Base-by-base conservation (phyloP, 2,888 invertebrate genomes). In the Syritta pipiens region DNA sequence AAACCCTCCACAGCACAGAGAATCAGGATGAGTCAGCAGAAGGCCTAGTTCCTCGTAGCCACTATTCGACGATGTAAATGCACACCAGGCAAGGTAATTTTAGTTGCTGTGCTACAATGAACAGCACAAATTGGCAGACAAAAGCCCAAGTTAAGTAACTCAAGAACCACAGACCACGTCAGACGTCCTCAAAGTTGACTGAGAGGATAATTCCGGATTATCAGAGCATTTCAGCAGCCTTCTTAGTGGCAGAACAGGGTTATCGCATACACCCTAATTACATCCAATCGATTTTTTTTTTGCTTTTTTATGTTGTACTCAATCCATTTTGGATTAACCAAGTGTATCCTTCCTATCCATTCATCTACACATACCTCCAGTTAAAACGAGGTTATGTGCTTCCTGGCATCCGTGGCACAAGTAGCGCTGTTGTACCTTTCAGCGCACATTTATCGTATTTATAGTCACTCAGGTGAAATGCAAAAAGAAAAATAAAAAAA, bases 371-470 rank as follows among this genome's bases (percentile, higher is more conserved):
- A 26, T 9, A 14, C 9, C 28, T 10, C 22, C 6, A 51, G 9
- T 20, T 42, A 22, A 63, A 37, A 51, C 30, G 28, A 63, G 63
- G 63, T 63, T 63, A 51, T 63, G 49, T 35, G 63, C 30, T 42
- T 28, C 10, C 20, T 1, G 2, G 17, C 37, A 37, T 17, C 37
- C 7, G 37, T 2, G 4, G 3, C 2, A 1, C 35, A n/a, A n/a
- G n/a, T n/a, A 12, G 1, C 35, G 3, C 10, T 5, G 4, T 14
- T 0, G 4, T 17, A 17, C 6, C 9, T 9, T 10, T 32, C 32
- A 9, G 1, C 4, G 32, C 9, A 32, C 9, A 10, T 28, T 37
- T 37, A 37, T 37, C 37, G 19, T 37, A 37, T 37, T 37, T 37
- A 37, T 37, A 37, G 37, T n/a, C 37, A 7, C 4, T 17, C 9